Evolutionary conservation across 2,113 vertebrate genomes (phyloP).

Genomic region (Carettochelys insculpta): DNA sequence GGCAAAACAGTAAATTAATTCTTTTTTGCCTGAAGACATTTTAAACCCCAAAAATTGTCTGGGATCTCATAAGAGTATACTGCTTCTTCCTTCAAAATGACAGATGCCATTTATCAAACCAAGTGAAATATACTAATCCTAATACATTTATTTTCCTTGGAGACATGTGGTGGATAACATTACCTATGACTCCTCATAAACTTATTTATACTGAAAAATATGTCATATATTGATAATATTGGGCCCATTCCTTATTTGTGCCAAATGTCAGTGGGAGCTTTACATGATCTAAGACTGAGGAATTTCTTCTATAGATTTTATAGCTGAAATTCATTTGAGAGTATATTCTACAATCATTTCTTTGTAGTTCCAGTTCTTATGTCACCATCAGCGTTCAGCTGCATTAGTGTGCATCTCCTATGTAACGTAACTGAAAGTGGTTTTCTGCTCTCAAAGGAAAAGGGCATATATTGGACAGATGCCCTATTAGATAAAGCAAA

Average conservation of each 20-base stretch:
- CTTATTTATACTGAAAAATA: neutral
- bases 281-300: rapidly evolving
- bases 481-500: neutral
- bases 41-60: neutral
- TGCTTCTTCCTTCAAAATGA: neutral
- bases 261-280: neutral
- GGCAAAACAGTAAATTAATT: neutral
- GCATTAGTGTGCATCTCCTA: neutral
- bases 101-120: neutral
- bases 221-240: neutral
- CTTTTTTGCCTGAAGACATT: neutral
- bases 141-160: neutral
- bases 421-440: neutral
- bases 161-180: neutral
- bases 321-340: neutral
- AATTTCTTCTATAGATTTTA: neutral
- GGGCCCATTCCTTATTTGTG: neutral
- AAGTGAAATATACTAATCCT: neutral
- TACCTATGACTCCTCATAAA: neutral
- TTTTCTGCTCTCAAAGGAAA: neutral
- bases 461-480: neutral
- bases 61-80: neutral
- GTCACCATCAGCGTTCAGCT: neutral
- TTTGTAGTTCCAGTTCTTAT: neutral
- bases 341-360: neutral